Conservation (phyloP, 1,140 invertebrate species). For the Phenacoccus solenopsis region DNA sequence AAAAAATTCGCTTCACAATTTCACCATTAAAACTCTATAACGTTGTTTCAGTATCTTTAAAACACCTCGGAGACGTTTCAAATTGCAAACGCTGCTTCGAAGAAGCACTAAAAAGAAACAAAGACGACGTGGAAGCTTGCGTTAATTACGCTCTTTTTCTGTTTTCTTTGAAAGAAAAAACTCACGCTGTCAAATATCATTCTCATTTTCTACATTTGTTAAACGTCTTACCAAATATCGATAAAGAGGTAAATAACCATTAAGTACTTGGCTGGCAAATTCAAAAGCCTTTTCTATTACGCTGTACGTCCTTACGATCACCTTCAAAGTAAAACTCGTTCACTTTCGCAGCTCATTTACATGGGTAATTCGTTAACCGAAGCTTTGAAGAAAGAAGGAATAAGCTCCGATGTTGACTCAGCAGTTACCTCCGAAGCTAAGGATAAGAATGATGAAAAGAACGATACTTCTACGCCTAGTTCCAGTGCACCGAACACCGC, state of each 20-base stretch:
- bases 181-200: neutral
- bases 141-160: conserved; percentile 1
- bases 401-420: neutral
- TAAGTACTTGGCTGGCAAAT: neutral
- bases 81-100: conserved; percentile 6
- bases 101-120: neutral
- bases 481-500: neutral
- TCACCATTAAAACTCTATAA: no score
- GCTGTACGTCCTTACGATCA: neutral
- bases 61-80: neutral
- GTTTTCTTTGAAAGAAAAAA: neutral
- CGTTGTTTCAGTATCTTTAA: neutral
- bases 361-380: neutral
- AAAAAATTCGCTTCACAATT: no score
- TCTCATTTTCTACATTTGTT: conserved; percentile 8
- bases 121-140: neutral
- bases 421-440: neutral
- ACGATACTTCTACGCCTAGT: neutral
- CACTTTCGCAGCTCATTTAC: neutral
- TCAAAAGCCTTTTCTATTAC: neutral
- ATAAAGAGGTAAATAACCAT: neutral
- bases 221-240: neutral
- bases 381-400: neutral
- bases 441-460: no score
- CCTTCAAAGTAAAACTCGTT: no score